Base-by-base conservation (phyloP, 2,797 vertebrate genomes). In the Tinamus major region DNA sequence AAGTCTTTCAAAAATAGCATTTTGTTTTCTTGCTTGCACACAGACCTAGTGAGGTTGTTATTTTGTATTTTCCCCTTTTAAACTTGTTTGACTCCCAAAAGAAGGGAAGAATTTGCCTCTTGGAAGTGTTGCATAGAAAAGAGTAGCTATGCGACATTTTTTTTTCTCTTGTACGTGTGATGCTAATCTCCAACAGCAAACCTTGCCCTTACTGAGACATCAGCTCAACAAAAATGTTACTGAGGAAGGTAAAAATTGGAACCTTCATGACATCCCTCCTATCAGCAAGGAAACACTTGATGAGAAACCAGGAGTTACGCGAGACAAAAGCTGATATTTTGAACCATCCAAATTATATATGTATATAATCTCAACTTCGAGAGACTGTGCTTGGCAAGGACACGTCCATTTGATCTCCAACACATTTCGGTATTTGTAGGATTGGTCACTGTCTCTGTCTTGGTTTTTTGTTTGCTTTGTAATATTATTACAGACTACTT, bases 391-490 rank as follows among this genome's bases (percentile, higher is more conserved):
- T 27, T 89, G 55, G 79, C 64, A 55, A 78, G 84, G 77, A 77
- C 24, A 31, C 65, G 72, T 86, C 65, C 75, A 80, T 37, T 27
- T 76, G 62, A 51, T 48, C 62, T 44, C 74, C 44, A 70, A 75
- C 71, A 63, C 41, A 31, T 48, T 95, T 87, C 79, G 69, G 77
- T 62, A 85, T 89, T 71, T 87, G 77, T 91, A 80, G 71, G 79
- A 75, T 61, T 76, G 61, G 69, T 72, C 68, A 44, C 23, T 53
- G 65, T 65, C 87, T 71, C 65, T 42, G 33, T 62, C 46, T 46
- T 92, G 65, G 49, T 80, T 37, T 31, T 92, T 75, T 86, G 44
- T 87, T 92, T 56, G 55, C 77, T 48, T 93, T 74, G 89, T 85
- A 67, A 46, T 90, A 24, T 65, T 80, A 61, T 42, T 78, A 24